A percentile compares a stretch with the other conserved stretches of the same genome.
Evolutionary conservation across 2,888 invertebrate genomes (phyloP).

Genomic region (Pedicia rivosa): DNA sequence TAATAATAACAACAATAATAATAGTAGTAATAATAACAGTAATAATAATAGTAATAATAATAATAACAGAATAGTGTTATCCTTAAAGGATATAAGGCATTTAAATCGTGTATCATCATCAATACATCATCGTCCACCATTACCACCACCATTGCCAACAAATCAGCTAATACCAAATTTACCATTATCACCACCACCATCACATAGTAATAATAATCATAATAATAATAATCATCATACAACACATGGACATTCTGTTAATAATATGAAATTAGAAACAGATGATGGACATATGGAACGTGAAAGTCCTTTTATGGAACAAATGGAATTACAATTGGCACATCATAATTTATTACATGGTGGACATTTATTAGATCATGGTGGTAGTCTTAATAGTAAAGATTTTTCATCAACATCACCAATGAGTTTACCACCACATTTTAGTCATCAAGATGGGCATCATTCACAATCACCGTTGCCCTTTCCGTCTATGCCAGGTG

Average conservation of each 20-base stretch:
- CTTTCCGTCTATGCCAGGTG: conserved; percentile 55
- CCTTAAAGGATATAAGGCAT: conserved; percentile 30
- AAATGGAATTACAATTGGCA: conserved; percentile 23
- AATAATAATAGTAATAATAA: conserved; percentile 22
- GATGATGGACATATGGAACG: conserved; percentile 15
- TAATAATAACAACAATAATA: conserved; percentile 17
- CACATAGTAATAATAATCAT: conserved; percentile 10
- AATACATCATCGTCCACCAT: conserved; percentile 14
- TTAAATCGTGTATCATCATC: conserved; percentile 22
- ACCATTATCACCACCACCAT: conserved; percentile 15
- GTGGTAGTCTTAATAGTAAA: background rate
- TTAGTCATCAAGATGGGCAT: conserved; percentile 31
- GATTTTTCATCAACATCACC: conserved; percentile 22
- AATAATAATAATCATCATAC: conserved; percentile 6
- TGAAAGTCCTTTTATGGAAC: conserved; percentile 29
- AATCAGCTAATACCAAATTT: background rate
- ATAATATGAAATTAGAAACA: conserved; percentile 25
- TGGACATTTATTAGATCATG: background rate
- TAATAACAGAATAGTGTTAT: conserved; percentile 29
- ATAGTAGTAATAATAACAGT: conserved; percentile 22
- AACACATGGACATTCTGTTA: conserved; percentile 4
- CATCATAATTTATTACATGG: conserved; percentile 9
- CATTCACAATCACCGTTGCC: conserved; percentile 43
- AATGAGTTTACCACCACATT: conserved; percentile 30
- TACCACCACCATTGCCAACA: conserved; percentile 9